Conservation (phyloP, 2,113 vertebrate genomes). For the Euleptes europaea region DNA sequence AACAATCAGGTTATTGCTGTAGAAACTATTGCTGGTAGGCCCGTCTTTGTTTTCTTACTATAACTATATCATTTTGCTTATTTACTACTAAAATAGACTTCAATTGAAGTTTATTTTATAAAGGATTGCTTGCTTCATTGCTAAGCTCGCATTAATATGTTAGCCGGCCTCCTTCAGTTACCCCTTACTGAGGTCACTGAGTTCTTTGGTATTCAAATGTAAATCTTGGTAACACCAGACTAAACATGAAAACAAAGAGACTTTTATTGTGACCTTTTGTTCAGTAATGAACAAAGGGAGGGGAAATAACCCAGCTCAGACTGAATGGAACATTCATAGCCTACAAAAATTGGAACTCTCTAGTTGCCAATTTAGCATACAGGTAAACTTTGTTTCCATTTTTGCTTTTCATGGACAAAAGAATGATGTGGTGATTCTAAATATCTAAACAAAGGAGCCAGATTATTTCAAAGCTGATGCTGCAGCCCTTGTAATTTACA, state of each 20-base stretch:
- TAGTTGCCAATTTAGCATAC: not conserved
- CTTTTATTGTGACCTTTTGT: constrained; percentile 25
- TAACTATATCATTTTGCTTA: too few species aligned
- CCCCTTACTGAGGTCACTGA: constrained; percentile 8
- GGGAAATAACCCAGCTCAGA: not conserved
- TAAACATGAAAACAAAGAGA: not conserved
- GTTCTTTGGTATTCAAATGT: constrained; percentile 15
- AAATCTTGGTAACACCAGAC: constrained; percentile 12
- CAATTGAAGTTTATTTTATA: not conserved
- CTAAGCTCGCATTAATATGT: not conserved
- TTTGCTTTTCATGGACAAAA: constrained; percentile 25
- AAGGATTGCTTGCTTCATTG: not conserved
- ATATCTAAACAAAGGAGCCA: not conserved
- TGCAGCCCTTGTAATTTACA: not conserved
- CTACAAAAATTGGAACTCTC: constrained; percentile 13
- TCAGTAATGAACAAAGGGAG: constrained; percentile 22
- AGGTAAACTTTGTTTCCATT: constrained; percentile 11
- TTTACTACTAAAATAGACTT: not conserved
- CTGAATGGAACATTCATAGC: not conserved
- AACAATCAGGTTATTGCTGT: too few species aligned
- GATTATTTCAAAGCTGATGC: not conserved
- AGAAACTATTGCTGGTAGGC: too few species aligned
- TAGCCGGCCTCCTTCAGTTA: constrained; percentile 3
- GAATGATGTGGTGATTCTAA: not conserved
- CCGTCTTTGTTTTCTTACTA: too few species aligned